A percentile compares a stretch with the other conserved stretches of the same genome.
Conservation (phyloP, 2,113 vertebrate species). For the Canis aureus region DNA sequence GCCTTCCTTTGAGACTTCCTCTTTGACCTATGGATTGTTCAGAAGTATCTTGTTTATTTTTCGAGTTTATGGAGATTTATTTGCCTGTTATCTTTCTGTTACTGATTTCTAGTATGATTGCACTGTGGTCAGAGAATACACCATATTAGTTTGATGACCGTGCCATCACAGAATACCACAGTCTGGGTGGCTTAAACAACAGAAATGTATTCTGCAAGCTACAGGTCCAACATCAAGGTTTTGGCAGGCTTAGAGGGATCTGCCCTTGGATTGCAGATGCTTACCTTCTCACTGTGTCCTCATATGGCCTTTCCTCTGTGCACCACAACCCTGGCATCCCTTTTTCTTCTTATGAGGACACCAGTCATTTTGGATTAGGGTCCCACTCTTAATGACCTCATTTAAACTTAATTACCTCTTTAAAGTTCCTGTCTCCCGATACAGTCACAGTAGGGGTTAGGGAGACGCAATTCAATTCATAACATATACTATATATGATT, state of each 20-base stretch:
- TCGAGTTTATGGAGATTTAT: neutral
- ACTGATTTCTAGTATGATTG: neutral
- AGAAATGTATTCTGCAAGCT: neutral
- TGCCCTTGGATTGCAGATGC: neutral
- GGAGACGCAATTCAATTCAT: neutral
- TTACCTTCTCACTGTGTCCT: neutral
- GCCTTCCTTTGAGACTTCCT: neutral
- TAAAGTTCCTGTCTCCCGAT: neutral
- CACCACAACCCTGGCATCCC: neutral
- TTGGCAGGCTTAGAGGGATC: neutral
- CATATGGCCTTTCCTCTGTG: neutral
- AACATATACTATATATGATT: neutral
- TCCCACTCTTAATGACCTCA: neutral
- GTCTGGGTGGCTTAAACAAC: neutral
- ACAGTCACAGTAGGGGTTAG: neutral
- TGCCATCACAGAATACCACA: neutral
- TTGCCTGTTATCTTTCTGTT: neutral
- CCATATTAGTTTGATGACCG: neutral
- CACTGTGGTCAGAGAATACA: neutral
- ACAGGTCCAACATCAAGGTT: neutral
- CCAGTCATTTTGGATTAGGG: neutral
- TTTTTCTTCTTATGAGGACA: neutral
- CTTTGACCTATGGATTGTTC: neutral
- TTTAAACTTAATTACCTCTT: neutral
- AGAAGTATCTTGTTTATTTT: neutral